A percentile compares a stretch with the other conserved stretches of the same genome.
phyloP scores from a whole-genome alignment of 2,113 vertebrate species.

The Tupaia chinensis region DNA sequence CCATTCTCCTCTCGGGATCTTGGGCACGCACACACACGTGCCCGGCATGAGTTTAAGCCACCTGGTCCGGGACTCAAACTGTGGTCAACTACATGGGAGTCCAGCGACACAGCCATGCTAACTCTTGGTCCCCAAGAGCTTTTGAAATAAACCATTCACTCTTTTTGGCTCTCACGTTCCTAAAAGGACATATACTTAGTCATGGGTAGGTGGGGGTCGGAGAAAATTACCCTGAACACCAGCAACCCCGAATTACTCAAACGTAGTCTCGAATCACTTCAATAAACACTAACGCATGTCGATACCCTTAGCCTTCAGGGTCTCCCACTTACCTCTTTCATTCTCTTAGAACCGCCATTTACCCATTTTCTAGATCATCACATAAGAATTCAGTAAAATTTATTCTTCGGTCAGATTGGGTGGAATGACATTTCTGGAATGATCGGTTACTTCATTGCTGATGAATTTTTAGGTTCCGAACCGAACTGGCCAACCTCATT shows the following conservation, averaged over 20 bases:
- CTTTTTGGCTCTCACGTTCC: neutral
- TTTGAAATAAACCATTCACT: conserved; percentile 26
- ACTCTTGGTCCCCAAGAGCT: neutral
- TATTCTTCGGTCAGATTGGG: conserved; percentile 41
- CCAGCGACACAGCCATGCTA: too few species aligned
- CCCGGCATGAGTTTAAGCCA: too few species aligned
- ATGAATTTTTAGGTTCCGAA: conserved; percentile 56
- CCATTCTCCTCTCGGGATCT: too few species aligned
- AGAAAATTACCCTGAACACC: neutral
- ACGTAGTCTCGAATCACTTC: conserved; percentile 36
- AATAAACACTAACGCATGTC: conserved; percentile 34
- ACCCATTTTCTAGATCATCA: conserved; percentile 56
- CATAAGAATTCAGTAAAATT: conserved; percentile 25
- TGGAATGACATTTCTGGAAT: conserved; percentile 54
- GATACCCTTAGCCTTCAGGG: neutral
- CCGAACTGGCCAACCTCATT: conserved; percentile 37
- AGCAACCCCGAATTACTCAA: neutral
- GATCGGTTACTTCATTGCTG: conserved; percentile 35
- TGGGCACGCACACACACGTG: too few species aligned
- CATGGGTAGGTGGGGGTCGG: neutral
- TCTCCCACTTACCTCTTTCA: neutral
- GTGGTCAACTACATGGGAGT: too few species aligned
- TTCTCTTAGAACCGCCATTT: neutral
- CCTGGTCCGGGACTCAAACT: too few species aligned
- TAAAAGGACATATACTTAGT: neutral